Conservation (phyloP, 2,113 vertebrate genomes). For the Nycticryphes semicollaris region DNA sequence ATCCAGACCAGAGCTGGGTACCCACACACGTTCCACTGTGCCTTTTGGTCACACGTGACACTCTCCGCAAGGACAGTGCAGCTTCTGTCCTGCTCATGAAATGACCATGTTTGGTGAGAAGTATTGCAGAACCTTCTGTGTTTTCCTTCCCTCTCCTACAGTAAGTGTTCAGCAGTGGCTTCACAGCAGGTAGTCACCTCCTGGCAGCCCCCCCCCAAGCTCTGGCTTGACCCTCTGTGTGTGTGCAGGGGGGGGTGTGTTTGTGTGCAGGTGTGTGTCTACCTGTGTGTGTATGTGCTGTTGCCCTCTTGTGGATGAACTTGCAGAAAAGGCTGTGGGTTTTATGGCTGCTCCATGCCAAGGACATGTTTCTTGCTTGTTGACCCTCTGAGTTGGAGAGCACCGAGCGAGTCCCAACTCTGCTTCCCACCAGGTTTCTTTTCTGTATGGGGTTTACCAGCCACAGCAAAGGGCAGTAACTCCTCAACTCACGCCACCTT, state of each 20-base stretch:
- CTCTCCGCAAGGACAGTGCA: background rate
- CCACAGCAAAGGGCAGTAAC: background rate
- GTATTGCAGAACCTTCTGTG: accelerated
- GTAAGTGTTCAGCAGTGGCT: background rate
- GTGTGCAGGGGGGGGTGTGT: background rate
- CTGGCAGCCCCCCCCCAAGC: background rate
- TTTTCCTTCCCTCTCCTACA: background rate
- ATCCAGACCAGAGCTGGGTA: background rate
- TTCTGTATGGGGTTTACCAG: accelerated
- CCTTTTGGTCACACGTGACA: accelerated
- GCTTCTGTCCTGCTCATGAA: background rate
- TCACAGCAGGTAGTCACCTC: background rate
- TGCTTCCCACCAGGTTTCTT: background rate
- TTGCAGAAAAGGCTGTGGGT: background rate
- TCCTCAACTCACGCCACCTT: background rate
- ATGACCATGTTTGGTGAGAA: background rate
- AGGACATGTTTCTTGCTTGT: background rate
- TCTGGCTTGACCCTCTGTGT: background rate
- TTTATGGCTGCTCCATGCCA: background rate
- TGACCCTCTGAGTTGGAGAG: background rate
- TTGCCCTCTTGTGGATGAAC: background rate
- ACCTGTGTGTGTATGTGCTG: accelerated
- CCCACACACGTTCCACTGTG: accelerated
- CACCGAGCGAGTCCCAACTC: accelerated
- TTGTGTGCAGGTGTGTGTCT: background rate